Base-by-base conservation (phyloP, 2,888 invertebrate species). In the Chloroclysta siterata region DNA sequence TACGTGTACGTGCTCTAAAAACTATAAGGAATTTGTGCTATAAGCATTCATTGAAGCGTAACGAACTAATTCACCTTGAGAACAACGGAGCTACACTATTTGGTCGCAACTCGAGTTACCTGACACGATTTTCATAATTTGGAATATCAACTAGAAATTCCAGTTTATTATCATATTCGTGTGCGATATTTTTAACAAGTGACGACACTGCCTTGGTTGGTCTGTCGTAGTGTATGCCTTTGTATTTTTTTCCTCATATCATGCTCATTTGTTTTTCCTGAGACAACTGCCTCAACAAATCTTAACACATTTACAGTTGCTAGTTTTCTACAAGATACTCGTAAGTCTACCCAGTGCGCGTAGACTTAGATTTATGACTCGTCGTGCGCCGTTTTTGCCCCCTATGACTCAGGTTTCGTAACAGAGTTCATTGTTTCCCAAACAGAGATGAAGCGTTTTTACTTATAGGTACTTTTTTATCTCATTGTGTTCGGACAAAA, bases 41-140 rank as follows among this genome's bases (percentile, higher is more conserved):
- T 67, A 65, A 63, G 41, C 55, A 63, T 48, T 58, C 67, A 61
- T 52, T 63, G 66, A 57, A 66, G 66, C 70, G 66, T 71, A 65
- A 66, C 70, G 69, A 75, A 75, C 77, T 59, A 65, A 80, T 73
- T 79, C 72, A 78, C 82, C 82, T 81, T 81, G 81, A 77, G 65
- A 65, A 65, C 64, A 62, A 70, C 61, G 64, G 65, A 66, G 67
- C 63, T 56, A 63, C 15, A 14, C 53, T 53, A 56, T 56, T 68
- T 65, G 63, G 62, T 53, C 55, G 13, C 46, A 46, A 17, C 44
- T 53, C 28, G 44, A 46, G 47, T 42, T 28, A 22, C 13, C 44
- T 42, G 58, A 47, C 54, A 58, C 28, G 59, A 57, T 60, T 65
- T 48, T 52, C 39, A 61, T 60, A 29, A 63, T 58, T 60, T 65